Evolutionary conservation across 2,888 invertebrate species (phyloP).

Genomic region (Ectemnius lituratus): DNA sequence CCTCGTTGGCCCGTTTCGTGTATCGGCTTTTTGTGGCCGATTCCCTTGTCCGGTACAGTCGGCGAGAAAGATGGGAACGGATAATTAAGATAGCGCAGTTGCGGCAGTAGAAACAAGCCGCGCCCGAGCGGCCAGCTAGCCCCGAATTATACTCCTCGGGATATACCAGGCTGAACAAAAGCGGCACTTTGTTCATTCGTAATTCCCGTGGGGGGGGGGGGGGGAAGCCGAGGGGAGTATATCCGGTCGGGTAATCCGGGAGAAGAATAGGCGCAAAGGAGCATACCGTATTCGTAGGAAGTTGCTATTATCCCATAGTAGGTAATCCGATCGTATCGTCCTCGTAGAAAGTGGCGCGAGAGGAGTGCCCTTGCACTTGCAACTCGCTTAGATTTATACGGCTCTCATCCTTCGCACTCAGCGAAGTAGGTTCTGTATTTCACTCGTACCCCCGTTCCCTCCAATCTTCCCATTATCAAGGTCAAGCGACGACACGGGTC

Average conservation of each 20-base stretch:
- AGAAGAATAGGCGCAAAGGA: conserved; percentile 23
- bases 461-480: conserved; percentile 22
- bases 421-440: conserved; percentile 51
- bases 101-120: too few species aligned
- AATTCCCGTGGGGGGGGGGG: too few species aligned
- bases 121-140: too few species aligned
- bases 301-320: conserved; percentile 13
- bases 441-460: conserved; percentile 31
- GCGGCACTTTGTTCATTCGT: too few species aligned
- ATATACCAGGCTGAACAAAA: too few species aligned
- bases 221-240: too few species aligned
- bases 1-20: background rate
- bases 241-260: conserved; percentile 16
- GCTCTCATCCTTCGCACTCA: conserved; percentile 40
- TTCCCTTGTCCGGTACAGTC: conserved; percentile 15
- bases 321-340: conserved; percentile 37
- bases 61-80: background rate
- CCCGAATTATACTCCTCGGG: too few species aligned
- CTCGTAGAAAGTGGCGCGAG: conserved; percentile 37
- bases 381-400: conserved; percentile 39
- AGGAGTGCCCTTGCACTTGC: conserved; percentile 50
- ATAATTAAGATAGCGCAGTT: background rate
- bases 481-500: conserved; percentile 12
- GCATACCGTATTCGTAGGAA: conserved; percentile 11
- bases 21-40: too few species aligned